phyloP scores from a whole-genome alignment of 1,140 invertebrate species.

The Medauroidea extradentata region DNA sequence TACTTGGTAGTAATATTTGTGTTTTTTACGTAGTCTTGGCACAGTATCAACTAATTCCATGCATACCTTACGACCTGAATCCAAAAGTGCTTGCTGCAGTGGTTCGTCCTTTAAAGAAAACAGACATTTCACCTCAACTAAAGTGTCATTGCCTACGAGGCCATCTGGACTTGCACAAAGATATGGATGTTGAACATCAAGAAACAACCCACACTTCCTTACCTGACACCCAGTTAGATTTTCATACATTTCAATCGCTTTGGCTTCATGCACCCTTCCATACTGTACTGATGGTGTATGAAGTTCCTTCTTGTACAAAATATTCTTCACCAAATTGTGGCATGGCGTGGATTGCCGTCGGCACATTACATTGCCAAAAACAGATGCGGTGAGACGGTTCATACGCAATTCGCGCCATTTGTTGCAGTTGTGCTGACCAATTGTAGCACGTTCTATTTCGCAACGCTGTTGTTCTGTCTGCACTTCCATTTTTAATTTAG shows the following conservation, averaged over 20 bases:
- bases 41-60: neutral
- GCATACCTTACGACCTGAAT: neutral
- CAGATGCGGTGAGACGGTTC: too few relatives aligned
- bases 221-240: neutral
- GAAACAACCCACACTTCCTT: neutral
- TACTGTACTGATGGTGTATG: neutral
- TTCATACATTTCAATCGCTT: neutral
- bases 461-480: too few relatives aligned
- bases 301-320: neutral
- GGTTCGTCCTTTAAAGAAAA: neutral
- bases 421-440: too few relatives aligned
- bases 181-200: neutral
- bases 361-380: neutral
- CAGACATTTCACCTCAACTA: slow-evolving; percentile 29
- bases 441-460: too few relatives aligned
- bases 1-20: neutral
- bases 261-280: neutral
- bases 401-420: too few relatives aligned
- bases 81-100: neutral
- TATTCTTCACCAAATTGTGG: neutral
- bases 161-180: slow-evolving; percentile 26
- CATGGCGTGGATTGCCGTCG: neutral
- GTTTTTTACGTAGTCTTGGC: neutral
- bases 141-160: slow-evolving; percentile 15
- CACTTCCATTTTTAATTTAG: too few relatives aligned